Evolutionary conservation across 2,113 vertebrate species (phyloP), one percentile per base, ranked within the genome.

Genomic region (Gobiocypris rarus): DNA sequence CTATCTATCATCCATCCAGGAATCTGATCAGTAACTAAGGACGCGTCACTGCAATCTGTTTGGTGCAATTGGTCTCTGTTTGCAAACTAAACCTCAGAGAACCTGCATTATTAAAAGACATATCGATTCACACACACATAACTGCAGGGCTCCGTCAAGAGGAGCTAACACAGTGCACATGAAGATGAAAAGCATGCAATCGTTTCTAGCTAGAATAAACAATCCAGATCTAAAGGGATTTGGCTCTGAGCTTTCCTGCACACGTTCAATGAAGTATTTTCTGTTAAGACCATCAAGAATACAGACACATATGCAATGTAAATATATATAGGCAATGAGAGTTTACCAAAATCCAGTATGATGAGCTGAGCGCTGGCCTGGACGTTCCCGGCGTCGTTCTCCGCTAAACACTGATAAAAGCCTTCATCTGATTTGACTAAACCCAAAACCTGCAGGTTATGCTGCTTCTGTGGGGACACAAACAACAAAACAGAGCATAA

Each of bases 351-450:
- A 79, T 98, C 97, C 80, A 99, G 92, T 88, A 99, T 99, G 91
- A 99, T 96, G 89, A 99, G 95, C 88, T 99, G 98, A 58, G 98
- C 98, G 86, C 96, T 97, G 84, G 98, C 95, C 86, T 99, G 98
- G 19, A 95, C 92, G 90, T 99, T 99, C 75, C 98, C 97, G 19
- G 93, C 96, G 85, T 98, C 97, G 2, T 98, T 99, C 91, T 99
- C 98, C 0, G 97, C 96, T 81, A 99, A 94, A 90, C 98, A 99
- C 81, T 99, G 98, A 92, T 99, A 99, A 93, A 99, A 99, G 87
- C 98, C 98, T 92, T 99, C 98, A 38, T 99, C 98, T 7, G 98
- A 99, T 87, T 97, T 98, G 88, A 99, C 98, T 84, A 99, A 93
- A 81, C 98, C 98, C 92, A 99, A 92, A 85, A 99, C 97, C 92